phyloP scores from a whole-genome alignment of 2,797 vertebrate genomes.

The Telmatherina bonti region DNA sequence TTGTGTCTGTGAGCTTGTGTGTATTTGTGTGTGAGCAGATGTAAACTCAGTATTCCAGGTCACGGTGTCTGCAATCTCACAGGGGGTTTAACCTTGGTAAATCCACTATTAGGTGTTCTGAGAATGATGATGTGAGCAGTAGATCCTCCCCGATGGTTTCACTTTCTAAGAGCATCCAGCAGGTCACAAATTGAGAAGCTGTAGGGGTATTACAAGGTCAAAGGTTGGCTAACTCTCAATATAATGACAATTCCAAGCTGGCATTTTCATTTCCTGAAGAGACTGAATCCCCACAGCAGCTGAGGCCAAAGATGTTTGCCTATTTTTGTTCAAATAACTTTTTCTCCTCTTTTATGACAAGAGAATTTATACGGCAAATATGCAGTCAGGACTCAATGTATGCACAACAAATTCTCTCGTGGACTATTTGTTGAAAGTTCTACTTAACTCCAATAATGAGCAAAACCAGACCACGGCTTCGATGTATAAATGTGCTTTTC shows the following conservation, averaged over 20 bases:
- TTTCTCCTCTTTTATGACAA: slow-evolving; percentile 48
- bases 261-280: slow-evolving; percentile 84
- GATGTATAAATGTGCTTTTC: slow-evolving; percentile 44
- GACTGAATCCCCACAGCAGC: slow-evolving; percentile 64
- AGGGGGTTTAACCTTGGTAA: slow-evolving; percentile 81
- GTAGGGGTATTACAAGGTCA: slow-evolving; percentile 81
- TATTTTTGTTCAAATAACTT: slow-evolving; percentile 74
- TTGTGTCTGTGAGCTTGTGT: slow-evolving; percentile 1
- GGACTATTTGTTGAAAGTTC: slow-evolving; percentile 39
- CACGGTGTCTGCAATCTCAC: slow-evolving; percentile 75
- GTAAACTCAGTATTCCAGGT: slow-evolving; percentile 77
- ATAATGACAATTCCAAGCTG: slow-evolving; percentile 79
- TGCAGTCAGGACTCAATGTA: slow-evolving; percentile 13
- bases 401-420: slow-evolving; percentile 19
- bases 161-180: slow-evolving; percentile 77
- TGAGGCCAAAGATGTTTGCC: slow-evolving; percentile 68
- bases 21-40: slow-evolving; percentile 49
- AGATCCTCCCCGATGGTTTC: slow-evolving; percentile 80
- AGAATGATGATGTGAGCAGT: slow-evolving; percentile 82
- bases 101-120: slow-evolving; percentile 81
- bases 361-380: slow-evolving; percentile 39
- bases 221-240: slow-evolving; percentile 80
- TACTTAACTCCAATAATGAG: slow-evolving; percentile 35
- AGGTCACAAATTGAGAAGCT: slow-evolving; percentile 79
- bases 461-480: slow-evolving; percentile 42